Conservation (phyloP, 2,888 invertebrate species). For the Papilio demoleus region DNA sequence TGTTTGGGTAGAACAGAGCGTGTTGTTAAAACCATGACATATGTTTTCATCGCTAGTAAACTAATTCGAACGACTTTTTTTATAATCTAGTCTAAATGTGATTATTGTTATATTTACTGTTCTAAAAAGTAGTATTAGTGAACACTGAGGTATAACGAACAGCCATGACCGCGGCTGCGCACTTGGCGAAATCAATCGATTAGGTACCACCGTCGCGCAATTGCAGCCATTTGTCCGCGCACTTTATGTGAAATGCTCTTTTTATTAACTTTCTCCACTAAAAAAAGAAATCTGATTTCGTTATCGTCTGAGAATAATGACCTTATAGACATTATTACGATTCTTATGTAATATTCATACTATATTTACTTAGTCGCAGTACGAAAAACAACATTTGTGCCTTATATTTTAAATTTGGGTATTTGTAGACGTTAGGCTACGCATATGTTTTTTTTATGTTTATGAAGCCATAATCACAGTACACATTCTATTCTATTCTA, state of each 20-base stretch:
- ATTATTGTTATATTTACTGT: neutral
- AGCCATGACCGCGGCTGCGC: slow-evolving; percentile 37
- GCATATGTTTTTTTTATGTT: too few relatives aligned
- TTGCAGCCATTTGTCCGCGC: slow-evolving; percentile 23
- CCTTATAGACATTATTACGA: slow-evolving; percentile 5
- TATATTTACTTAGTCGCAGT: neutral
- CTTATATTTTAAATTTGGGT: too few relatives aligned
- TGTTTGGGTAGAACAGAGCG: too few relatives aligned
- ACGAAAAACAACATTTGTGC: neutral
- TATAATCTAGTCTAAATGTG: neutral
- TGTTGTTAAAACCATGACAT: too few relatives aligned
- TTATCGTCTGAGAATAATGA: neutral
- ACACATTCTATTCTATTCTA: too few relatives aligned
- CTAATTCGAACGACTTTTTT: too few relatives aligned
- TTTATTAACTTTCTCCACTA: slow-evolving; percentile 27
- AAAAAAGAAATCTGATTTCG: slow-evolving; percentile 25
- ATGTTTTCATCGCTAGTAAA: too few relatives aligned
- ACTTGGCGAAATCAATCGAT: slow-evolving; percentile 40
- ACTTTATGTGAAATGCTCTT: slow-evolving; percentile 20
- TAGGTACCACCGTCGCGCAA: slow-evolving; percentile 32
- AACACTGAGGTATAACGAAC: too few relatives aligned
- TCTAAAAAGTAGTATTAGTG: slow-evolving; percentile 1
- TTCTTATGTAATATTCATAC: neutral
- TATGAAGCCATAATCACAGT: too few relatives aligned
- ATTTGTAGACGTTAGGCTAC: too few relatives aligned